A percentile compares a stretch with the other conserved stretches of the same genome.
Evolutionary conservation across 2,888 invertebrate genomes (phyloP).

Genomic region (Acleris emargana): DNA sequence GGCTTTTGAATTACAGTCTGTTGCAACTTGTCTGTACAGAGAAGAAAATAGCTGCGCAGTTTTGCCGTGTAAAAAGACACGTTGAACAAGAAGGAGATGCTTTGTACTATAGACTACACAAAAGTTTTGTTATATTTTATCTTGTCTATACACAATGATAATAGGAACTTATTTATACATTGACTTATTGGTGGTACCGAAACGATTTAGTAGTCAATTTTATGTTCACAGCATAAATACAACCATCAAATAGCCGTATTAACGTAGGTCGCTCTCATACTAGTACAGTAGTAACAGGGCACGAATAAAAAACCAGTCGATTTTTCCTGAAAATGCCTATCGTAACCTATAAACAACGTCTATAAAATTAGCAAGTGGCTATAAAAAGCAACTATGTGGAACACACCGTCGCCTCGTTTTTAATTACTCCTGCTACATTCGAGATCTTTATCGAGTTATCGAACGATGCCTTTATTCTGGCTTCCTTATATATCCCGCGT

Average conservation of each 20-base stretch:
- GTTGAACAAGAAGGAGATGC: background rate
- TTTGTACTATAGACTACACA: no score
- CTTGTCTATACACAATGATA: no score
- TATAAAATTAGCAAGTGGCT: constrained; percentile 33
- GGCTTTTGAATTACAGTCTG: constrained; percentile 36
- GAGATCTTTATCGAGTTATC: constrained; percentile 61
- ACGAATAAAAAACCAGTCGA: constrained; percentile 3
- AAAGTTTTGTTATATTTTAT: no score
- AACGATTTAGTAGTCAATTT: no score
- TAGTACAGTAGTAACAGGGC: no score
- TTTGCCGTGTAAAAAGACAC: constrained; percentile 12
- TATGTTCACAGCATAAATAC: no score
- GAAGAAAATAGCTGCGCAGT: constrained; percentile 32
- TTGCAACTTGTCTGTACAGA: constrained; percentile 25
- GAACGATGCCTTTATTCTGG: constrained; percentile 49
- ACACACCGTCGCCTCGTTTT: constrained; percentile 39
- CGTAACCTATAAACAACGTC: constrained; percentile 10
- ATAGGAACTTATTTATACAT: no score
- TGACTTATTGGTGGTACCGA: no score
- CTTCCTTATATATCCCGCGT: constrained; percentile 21
- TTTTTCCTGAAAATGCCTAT: constrained; percentile 5
- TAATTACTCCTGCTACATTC: constrained; percentile 43
- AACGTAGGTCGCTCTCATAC: no score
- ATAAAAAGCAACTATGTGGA: constrained; percentile 36
- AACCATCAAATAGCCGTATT: no score